A percentile compares a stretch with the other conserved stretches of the same genome.
Evolutionary conservation across 2,888 invertebrate genomes (phyloP).

Genomic region (Nymphalis c-album): DNA sequence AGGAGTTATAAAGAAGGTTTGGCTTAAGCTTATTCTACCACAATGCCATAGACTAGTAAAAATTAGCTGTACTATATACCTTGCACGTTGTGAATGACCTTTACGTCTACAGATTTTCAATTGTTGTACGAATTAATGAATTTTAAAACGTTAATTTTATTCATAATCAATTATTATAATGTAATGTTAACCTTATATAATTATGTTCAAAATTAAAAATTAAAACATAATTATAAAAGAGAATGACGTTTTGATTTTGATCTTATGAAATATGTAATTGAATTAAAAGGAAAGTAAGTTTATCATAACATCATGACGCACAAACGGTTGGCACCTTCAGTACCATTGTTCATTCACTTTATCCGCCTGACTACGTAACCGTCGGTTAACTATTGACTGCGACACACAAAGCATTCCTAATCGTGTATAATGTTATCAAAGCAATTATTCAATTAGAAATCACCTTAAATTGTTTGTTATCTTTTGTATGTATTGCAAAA

Average conservation of each 20-base stretch:
- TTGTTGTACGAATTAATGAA: too few relatives aligned
- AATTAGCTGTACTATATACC: too few relatives aligned
- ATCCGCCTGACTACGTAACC: conserved; percentile 53
- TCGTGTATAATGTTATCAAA: conserved; percentile 37
- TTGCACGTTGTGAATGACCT: too few relatives aligned
- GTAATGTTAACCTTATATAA: too few relatives aligned
- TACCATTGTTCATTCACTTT: conserved; percentile 58
- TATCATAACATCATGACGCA: conserved; percentile 30
- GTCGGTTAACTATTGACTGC: background rate
- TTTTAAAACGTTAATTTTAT: conserved; percentile 1
- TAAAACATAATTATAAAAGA: too few relatives aligned
- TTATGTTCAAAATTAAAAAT: too few relatives aligned
- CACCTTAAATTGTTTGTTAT: background rate
- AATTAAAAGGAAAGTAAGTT: conserved; percentile 27
- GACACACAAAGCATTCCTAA: conserved; percentile 4
- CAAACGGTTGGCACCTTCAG: conserved; percentile 49
- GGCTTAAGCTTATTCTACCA: too few relatives aligned
- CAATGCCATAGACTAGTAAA: too few relatives aligned
- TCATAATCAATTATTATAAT: background rate
- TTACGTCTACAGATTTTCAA: too few relatives aligned
- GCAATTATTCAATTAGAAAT: conserved; percentile 6
- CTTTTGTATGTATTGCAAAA: too few relatives aligned
- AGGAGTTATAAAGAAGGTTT: too few relatives aligned
- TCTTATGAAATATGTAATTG: conserved; percentile 4
- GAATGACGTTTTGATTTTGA: background rate